Percentiles rank a stretch among this genome's conserved stretches.
Evolutionary conservation across 2,888 invertebrate species (phyloP).

Genomic region (Xestia rhomboidea): DNA sequence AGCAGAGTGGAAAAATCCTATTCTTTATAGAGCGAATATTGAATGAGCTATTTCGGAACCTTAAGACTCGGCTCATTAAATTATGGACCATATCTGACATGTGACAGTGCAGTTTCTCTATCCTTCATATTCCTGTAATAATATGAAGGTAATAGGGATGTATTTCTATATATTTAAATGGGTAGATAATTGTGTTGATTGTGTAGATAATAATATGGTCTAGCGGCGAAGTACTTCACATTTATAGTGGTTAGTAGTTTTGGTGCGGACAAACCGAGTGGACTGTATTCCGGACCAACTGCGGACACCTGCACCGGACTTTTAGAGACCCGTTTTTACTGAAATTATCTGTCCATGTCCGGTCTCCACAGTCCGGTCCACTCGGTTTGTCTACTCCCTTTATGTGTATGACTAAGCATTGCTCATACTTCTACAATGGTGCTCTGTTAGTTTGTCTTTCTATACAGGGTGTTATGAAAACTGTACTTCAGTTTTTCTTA

Average conservation of each 20-base stretch:
- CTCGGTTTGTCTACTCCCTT: neutral
- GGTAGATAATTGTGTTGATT: constrained; percentile 49
- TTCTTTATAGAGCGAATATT: neutral
- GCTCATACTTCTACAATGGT: constrained; percentile 80
- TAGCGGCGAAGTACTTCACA: constrained; percentile 44
- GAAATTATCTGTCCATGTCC: neutral
- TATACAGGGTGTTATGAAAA: constrained; percentile 63
- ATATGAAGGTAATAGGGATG: constrained; percentile 84
- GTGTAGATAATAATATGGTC: constrained; percentile 44
- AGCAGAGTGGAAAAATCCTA: neutral
- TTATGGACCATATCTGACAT: constrained; percentile 17
- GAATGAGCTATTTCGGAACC: neutral
- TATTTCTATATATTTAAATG: constrained; percentile 51
- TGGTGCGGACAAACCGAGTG: neutral
- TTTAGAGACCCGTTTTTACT: neutral
- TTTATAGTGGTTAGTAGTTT: constrained; percentile 36
- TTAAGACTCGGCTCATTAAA: neutral
- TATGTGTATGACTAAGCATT: constrained; percentile 64
- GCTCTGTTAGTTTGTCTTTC: constrained; percentile 72
- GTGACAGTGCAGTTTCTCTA: constrained; percentile 74
- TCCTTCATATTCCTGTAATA: constrained; percentile 81
- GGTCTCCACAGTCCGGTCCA: neutral
- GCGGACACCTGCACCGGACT: neutral
- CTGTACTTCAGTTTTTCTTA: neutral
- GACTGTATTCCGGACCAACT: neutral